Percentiles rank a stretch among this genome's conserved stretches.
Evolutionary conservation across 2,797 vertebrate species (phyloP).

Genomic region (Lagodon rhomboides): DNA sequence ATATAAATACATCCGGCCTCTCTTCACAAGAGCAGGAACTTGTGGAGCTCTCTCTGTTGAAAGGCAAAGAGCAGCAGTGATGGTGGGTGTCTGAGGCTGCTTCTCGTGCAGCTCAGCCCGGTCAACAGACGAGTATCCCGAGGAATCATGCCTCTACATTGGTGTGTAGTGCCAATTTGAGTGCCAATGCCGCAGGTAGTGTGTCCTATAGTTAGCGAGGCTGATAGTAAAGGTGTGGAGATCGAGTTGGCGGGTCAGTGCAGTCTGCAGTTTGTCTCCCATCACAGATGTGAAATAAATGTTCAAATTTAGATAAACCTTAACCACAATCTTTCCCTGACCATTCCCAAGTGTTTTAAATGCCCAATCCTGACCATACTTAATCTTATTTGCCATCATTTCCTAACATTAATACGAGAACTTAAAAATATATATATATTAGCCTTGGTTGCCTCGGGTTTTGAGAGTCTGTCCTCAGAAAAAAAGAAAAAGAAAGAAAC

Average conservation of each 20-base stretch:
- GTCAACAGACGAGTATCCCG: background rate
- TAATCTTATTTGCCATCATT: no score
- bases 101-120: slow-evolving; percentile 9
- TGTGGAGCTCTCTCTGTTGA: slow-evolving; percentile 4
- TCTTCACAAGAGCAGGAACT: background rate
- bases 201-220: background rate
- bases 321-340: background rate
- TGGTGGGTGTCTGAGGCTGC: slow-evolving; percentile 11
- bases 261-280: background rate
- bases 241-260: background rate
- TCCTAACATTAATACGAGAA: no score
- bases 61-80: slow-evolving; percentile 2
- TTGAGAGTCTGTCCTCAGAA: no score
- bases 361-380: background rate
- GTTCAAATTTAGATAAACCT: background rate
- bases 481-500: no score
- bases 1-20: background rate
- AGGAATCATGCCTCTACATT: background rate
- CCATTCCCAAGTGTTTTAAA: background rate
- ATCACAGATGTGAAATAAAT: background rate
- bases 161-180: background rate
- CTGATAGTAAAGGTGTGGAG: background rate
- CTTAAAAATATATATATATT: no score
- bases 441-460: no score
- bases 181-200: background rate